Evolutionary conservation across 2,113 vertebrate genomes (phyloP), one percentile per base, ranked within the genome.

Genomic region (Cheirogaleus medius): DNA sequence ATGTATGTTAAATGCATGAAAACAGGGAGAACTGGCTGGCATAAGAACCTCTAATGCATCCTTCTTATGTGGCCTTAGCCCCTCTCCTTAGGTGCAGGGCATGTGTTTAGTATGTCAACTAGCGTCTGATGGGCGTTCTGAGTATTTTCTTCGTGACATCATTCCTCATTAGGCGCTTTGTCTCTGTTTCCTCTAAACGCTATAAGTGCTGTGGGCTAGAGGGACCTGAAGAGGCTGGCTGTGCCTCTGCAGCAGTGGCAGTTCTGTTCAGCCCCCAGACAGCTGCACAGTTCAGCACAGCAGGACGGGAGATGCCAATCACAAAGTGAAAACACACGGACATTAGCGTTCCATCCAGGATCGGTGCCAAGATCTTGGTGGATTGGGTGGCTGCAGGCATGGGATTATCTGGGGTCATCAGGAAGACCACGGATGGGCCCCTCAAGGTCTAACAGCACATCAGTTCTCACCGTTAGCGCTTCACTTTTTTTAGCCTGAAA

Each of bases 191-290:
- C 88, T 84, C 6, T 10, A 34, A 87, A n/a, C 10, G 9, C 68
- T 39, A 0, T 13, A 18, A 42, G 9, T 17, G n/a, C 60, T 14
- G 44, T n/a, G 60, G 60, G 27, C 42, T 0, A 1, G 18, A 14
- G 52, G 21, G n/a, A 25, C 2, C n/a, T 12, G 17, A 49, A 66
- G 82, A 71, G 87, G 34, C 80, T 37, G 56, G 7, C 4, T 8
- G n/a, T 47, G 69, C 76, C 69, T 1, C 0, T 2, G 42, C 20
- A n/a, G 58, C 64, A 25, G 49, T 1, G 64, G 5, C 29, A 17
- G 66, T 12, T 68, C n/a, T 1, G 1, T n/a, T 27, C 13, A 14
- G 25, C 42, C 47, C 63, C 34, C 12, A 58, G 85, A 20, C 34
- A 32, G 87, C 68, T 27, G 32, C 52, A 54, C 3, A 6, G 1